Conservation (phyloP, 2,888 invertebrate species). For the Helleia helle region DNA sequence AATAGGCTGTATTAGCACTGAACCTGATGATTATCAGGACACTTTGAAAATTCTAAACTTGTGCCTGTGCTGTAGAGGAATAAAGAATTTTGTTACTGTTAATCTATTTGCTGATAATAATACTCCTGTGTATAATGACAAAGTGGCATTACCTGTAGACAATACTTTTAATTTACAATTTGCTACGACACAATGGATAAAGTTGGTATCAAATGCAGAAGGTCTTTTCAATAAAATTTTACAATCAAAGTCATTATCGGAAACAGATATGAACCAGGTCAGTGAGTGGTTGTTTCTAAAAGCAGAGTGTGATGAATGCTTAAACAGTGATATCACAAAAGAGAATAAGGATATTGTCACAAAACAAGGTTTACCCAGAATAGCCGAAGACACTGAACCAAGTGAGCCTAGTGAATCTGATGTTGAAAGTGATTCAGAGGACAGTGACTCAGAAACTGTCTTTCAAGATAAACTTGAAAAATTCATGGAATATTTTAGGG, state of each 20-base stretch:
- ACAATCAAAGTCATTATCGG: constrained; percentile 79
- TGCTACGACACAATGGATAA: constrained; percentile 87
- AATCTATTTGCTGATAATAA: constrained; percentile 80
- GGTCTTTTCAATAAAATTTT: constrained; percentile 85
- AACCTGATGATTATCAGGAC: constrained; percentile 78
- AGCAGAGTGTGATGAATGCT: constrained; percentile 90
- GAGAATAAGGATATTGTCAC: constrained; percentile 55
- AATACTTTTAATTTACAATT: constrained; percentile 83
- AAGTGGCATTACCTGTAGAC: constrained; percentile 41
- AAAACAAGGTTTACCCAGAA: constrained; percentile 62
- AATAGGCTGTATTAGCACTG: constrained; percentile 81
- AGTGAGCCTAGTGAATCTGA: constrained; percentile 76
- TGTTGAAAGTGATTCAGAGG: constrained; percentile 75
- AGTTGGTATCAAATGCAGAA: constrained; percentile 88
- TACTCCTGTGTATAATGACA: constrained; percentile 67
- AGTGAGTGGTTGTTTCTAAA: constrained; percentile 89
- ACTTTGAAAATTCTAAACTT: constrained; percentile 80
- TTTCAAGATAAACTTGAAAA: constrained; percentile 82
- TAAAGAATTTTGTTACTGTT: constrained; percentile 81
- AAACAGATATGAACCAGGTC: constrained; percentile 81
- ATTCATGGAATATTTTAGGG: constrained; percentile 80
- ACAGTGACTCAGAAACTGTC: constrained; percentile 76
- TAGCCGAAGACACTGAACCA: constrained; percentile 71
- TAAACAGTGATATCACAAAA: constrained; percentile 70
- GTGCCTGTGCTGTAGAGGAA: constrained; percentile 77